phyloP scores from a whole-genome alignment of 2,888 invertebrate genomes.

The Griposia aprilina region DNA sequence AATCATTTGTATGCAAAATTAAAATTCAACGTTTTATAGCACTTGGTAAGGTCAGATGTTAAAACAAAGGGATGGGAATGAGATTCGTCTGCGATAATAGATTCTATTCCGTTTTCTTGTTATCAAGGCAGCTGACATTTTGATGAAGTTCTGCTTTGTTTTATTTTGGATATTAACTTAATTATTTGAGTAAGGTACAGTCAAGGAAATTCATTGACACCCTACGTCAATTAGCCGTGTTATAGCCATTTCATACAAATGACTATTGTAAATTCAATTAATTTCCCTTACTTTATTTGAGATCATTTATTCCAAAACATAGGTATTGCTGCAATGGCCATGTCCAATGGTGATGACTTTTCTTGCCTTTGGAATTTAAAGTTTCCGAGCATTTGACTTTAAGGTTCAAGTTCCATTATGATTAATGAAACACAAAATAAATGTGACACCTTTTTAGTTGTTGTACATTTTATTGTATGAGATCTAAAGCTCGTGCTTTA shows the following conservation, averaged over 20 bases:
- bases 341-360: neutral
- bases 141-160: slow-evolving; percentile 21
- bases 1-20: slow-evolving; percentile 56
- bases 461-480: slow-evolving; percentile 77
- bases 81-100: slow-evolving; percentile 11
- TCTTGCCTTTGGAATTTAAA: neutral
- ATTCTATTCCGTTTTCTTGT: slow-evolving; percentile 25
- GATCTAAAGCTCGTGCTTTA: slow-evolving; percentile 87
- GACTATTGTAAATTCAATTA: neutral
- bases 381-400: neutral
- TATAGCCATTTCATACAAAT: neutral
- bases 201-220: neutral
- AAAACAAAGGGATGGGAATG: slow-evolving; percentile 46
- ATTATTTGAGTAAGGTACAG: neutral
- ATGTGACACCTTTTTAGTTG: neutral
- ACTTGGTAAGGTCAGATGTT: slow-evolving; percentile 29
- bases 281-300: neutral
- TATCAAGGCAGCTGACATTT: slow-evolving; percentile 15
- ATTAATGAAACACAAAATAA: neutral
- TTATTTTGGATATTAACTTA: slow-evolving; percentile 9
- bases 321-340: neutral
- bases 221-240: neutral
- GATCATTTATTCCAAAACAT: neutral
- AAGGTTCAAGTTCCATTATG: neutral
- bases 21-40: slow-evolving; percentile 53